These are phyloP conservation scores for Archips crataeganus DNA, from an alignment of 2,888 invertebrate species.

Conservation along the genomic window DNA sequence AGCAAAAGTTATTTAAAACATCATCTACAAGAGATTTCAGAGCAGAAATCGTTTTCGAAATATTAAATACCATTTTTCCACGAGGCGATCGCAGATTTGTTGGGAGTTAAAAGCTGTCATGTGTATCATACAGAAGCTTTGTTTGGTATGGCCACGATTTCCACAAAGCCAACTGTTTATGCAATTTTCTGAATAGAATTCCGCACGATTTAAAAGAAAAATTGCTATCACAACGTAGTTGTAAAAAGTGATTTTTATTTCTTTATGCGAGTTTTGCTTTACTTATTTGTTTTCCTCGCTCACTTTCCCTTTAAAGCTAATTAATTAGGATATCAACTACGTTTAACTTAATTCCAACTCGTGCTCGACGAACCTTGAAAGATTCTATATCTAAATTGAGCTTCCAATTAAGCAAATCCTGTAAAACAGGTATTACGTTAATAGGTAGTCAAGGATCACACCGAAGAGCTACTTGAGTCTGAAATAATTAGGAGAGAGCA, in stretches of 20 bases:
- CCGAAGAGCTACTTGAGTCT: conserved; percentile 66
- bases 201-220: background rate
- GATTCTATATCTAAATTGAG: conserved; percentile 41
- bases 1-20: background rate
- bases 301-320: background rate
- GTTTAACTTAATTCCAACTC: conserved; percentile 27
- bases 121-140: conserved; percentile 1
- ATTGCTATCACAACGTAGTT: background rate
- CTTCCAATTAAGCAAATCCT: conserved; percentile 60
- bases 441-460: conserved; percentile 67
- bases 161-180: conserved; percentile 4
- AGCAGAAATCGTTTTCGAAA: background rate
- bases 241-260: background rate
- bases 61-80: background rate
- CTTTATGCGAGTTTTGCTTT: background rate
- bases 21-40: background rate
- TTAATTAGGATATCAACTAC: conserved; percentile 15
- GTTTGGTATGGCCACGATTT: background rate
- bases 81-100: background rate
- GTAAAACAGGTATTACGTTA: conserved; percentile 52
- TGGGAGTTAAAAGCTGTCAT: background rate
- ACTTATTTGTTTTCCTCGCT: background rate
- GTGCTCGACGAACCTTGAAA: conserved; percentile 20
- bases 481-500: conserved; percentile 69
- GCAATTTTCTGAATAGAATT: background rate